These are phyloP conservation scores for Parotocinclus haroldoi DNA, from an alignment of 2,797 vertebrate genomes.

Conservation along the genomic window DNA sequence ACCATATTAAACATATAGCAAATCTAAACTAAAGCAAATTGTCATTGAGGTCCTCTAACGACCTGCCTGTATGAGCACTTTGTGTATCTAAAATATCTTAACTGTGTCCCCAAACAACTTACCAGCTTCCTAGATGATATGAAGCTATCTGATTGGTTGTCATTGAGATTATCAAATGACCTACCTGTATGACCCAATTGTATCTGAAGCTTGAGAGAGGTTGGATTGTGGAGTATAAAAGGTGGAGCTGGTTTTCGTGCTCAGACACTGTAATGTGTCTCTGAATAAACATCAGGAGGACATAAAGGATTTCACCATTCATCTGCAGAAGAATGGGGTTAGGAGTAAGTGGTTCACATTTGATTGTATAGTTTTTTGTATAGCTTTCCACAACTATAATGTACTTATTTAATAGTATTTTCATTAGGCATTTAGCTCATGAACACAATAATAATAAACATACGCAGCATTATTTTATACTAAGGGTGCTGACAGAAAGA, in stretches of 20 bases:
- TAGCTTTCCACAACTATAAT: too few species aligned
- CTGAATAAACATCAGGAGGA: constrained; percentile 43
- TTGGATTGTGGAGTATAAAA: constrained; percentile 65
- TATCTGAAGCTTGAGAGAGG: constrained; percentile 52
- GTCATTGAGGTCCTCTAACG: constrained; percentile 26
- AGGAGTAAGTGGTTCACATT: constrained; percentile 63
- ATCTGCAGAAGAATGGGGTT: constrained; percentile 68
- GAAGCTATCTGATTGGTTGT: constrained; percentile 29
- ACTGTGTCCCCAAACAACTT: constrained; percentile 31
- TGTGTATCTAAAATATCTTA: constrained; percentile 36
- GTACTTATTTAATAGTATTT: too few species aligned
- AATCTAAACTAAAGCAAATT: not conserved
- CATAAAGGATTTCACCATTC: constrained; percentile 35
- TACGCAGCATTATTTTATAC: too few species aligned
- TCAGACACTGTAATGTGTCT: constrained; percentile 62
- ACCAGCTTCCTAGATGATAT: constrained; percentile 15
- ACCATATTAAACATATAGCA: not conserved
- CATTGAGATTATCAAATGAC: constrained; percentile 35
- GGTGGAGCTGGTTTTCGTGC: constrained; percentile 48
- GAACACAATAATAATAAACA: too few species aligned
- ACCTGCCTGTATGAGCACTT: constrained; percentile 29
- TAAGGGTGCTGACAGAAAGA: too few species aligned
- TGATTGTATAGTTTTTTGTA: too few species aligned
- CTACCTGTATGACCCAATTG: constrained; percentile 16
- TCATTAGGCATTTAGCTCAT: too few species aligned